Percentiles rank a stretch among this genome's conserved stretches.
Evolutionary conservation across 2,113 vertebrate species (phyloP).

Genomic region (Penelope pileata): DNA sequence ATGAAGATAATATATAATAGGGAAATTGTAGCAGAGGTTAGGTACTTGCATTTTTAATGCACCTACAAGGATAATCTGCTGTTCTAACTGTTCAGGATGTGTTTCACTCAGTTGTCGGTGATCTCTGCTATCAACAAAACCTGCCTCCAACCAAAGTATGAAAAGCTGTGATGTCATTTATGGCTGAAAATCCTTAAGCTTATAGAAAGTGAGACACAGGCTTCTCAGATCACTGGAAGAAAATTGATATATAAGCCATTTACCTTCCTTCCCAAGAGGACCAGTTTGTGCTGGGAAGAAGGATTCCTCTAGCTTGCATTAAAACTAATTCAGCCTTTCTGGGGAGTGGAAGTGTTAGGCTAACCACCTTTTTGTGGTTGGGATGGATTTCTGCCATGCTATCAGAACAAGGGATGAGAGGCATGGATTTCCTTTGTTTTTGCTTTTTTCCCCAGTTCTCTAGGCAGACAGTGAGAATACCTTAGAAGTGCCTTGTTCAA

Average conservation of each 20-base stretch:
- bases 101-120: neutral
- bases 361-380: neutral
- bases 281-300: neutral
- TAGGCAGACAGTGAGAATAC: neutral
- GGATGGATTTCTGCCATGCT: neutral
- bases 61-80: neutral
- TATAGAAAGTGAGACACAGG: rapidly evolving
- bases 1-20: neutral
- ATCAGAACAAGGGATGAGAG: neutral
- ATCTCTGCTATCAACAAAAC: neutral
- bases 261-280: neutral
- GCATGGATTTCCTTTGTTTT: neutral
- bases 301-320: neutral
- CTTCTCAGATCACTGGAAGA: neutral
- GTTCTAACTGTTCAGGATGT: neutral
- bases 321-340: neutral
- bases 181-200: neutral
- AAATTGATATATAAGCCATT: neutral
- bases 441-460: neutral
- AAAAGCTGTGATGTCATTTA: neutral
- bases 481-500: neutral
- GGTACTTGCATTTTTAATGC: neutral
- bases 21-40: neutral
- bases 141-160: neutral
- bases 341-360: neutral